Conservation (phyloP, 2,113 vertebrate species). For the Rhinogobius similis region DNA sequence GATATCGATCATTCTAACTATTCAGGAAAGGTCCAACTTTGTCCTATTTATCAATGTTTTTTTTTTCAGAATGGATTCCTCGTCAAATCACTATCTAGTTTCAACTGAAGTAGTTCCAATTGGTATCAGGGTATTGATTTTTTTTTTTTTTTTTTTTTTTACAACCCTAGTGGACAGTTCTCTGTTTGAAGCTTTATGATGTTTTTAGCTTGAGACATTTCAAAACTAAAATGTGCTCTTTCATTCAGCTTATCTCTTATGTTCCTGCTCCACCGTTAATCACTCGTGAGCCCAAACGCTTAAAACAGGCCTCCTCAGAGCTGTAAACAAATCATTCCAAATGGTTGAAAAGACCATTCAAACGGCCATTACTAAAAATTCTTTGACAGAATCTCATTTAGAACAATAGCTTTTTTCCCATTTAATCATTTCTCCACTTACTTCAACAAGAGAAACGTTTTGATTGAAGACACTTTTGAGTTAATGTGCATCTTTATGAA, state of each 20-base stretch:
- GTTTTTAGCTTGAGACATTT: neutral
- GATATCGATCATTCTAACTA: no score
- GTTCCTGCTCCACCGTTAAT: neutral
- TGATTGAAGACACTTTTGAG: neutral
- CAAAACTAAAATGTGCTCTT: neutral
- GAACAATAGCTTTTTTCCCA: neutral
- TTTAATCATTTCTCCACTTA: neutral
- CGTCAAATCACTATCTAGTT: no score
- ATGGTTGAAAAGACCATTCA: neutral
- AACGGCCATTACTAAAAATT: neutral
- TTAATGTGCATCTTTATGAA: neutral
- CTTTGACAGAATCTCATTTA: neutral
- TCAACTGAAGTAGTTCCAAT: no score
- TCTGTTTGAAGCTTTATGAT: conserved; percentile 7
- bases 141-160: no score
- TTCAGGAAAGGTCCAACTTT: no score
- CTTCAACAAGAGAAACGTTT: neutral
- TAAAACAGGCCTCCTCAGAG: conserved; percentile 3
- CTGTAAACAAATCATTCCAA: neutral
- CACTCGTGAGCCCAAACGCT: neutral
- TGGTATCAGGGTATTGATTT: no score
- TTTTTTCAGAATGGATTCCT: no score
- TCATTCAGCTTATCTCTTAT: neutral
- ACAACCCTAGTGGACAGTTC: conserved; percentile 4
- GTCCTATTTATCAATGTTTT: no score